These are phyloP conservation scores for Epizoanthus illoricatus DNA, from an alignment of 92 coral and sea anemone species.

Conservation along the genomic window DNA sequence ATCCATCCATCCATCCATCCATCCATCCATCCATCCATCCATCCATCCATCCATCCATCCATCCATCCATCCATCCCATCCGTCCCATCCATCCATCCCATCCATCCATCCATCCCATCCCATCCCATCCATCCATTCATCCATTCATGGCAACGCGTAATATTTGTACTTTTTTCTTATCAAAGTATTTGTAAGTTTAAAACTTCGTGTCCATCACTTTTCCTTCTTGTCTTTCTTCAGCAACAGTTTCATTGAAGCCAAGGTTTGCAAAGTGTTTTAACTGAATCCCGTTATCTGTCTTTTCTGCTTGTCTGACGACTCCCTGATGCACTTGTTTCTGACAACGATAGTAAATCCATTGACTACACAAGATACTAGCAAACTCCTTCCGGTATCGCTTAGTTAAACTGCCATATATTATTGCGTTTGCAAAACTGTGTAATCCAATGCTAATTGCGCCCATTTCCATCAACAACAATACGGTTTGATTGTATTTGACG, in stretches of 20 bases:
- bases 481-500: not conserved
- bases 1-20: too few relatives aligned
- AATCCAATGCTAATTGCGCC: slow-evolving; percentile 5
- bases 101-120: too few relatives aligned
- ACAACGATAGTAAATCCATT: not conserved
- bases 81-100: too few relatives aligned
- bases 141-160: too few relatives aligned
- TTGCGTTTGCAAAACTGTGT: slow-evolving; percentile 17
- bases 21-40: too few relatives aligned
- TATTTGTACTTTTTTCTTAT: too few relatives aligned
- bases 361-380: not conserved
- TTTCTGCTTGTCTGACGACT: not conserved
- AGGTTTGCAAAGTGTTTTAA: not conserved
- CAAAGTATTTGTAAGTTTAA: too few relatives aligned
- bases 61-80: too few relatives aligned
- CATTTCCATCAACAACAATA: not conserved
- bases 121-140: too few relatives aligned
- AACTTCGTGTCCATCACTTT: too few relatives aligned
- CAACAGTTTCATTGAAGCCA: not conserved
- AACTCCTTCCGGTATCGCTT: slow-evolving; percentile 25
- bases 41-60: too few relatives aligned
- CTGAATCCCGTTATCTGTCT: not conserved
- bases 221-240: too few relatives aligned
- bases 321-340: not conserved
- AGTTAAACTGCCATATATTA: slow-evolving; percentile 9